Evolutionary conservation across 2,888 invertebrate species (phyloP), one percentile per base, ranked within the genome.

Genomic region (Linnaemya tessellans): DNA sequence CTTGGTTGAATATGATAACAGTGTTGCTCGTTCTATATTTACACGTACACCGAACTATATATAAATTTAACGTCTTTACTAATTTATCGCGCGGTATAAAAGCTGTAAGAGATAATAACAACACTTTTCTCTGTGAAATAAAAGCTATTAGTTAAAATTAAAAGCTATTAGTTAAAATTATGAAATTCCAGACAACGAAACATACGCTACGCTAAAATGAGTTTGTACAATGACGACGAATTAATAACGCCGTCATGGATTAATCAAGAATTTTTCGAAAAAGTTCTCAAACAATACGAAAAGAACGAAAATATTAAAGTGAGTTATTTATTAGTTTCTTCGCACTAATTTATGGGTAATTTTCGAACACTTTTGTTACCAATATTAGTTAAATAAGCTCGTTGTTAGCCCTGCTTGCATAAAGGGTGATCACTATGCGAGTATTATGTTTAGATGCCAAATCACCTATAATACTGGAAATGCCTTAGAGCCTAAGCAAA

Each of bases 391-490:
- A 10, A 54, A 46, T 3, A 25, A 68, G 22, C 22, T 80, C 0
- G 73, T 70, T 49, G 20, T 86, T 13, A 81, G 71, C 0, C 86
- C 89, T 2, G 89, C 88, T 9, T 81, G 87, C n/a, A 56, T 79
- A 5, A 88, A 86, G 22, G 88, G 88, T 9, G 89, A 89, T 81
- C 89, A 89, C 60, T 89, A 88, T 84, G 89, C 88, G 15, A 89
- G 89, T 71, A 58, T 87, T 46, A 88, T 89, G 88, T 89, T 88
- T 75, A 87, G 89, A 7, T 87, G 87, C 1, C 87, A 64, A 49
- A 64, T 88, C 0, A 43, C 64, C n/a, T 88, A 85, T 62, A 38
- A 22, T n/a, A 56, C 46, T n/a, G 43, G 22, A 2, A 65, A 58
- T 18, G 22, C 41, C 7, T 60, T 4, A 0, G n/a, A 35, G 0